Conservation (phyloP, 2,888 invertebrate species). For the Orthosia incerta region DNA sequence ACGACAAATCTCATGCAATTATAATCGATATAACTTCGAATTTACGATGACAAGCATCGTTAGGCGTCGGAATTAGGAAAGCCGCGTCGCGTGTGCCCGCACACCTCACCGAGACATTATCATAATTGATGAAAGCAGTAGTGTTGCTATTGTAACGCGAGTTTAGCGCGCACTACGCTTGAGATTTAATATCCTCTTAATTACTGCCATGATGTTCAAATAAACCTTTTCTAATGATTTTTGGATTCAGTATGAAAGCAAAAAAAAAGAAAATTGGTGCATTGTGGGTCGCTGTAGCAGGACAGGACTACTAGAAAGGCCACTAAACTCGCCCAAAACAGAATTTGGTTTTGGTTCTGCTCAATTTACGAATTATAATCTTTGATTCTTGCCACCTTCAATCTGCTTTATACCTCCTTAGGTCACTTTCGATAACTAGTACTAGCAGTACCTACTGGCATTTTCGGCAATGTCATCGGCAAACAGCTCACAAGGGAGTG, state of each 20-base stretch:
- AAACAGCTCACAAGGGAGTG: background rate
- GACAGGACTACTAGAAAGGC: background rate
- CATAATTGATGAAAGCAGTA: conserved; percentile 90
- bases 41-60: conserved; percentile 74
- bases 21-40: conserved; percentile 62
- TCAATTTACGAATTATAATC: background rate
- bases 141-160: conserved; percentile 65
- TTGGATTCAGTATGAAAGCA: background rate
- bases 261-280: too few species aligned
- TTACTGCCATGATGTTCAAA: conserved; percentile 9
- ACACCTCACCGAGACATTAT: conserved; percentile 76
- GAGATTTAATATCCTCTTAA: conserved; percentile 36
- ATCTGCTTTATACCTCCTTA: background rate
- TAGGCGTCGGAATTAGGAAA: conserved; percentile 83
- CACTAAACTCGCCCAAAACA: background rate
- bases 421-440: background rate
- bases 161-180: conserved; percentile 57
- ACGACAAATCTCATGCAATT: conserved; percentile 61
- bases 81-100: conserved; percentile 77
- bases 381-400: too few species aligned
- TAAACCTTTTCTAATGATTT: conserved; percentile 12
- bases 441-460: too few species aligned
- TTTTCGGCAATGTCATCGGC: background rate
- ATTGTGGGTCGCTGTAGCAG: too few species aligned
- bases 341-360: background rate